A percentile compares a stretch with the other conserved stretches of the same genome.
phyloP scores from a whole-genome alignment of 2,888 invertebrate species.

The Agrochola lychnidis region DNA sequence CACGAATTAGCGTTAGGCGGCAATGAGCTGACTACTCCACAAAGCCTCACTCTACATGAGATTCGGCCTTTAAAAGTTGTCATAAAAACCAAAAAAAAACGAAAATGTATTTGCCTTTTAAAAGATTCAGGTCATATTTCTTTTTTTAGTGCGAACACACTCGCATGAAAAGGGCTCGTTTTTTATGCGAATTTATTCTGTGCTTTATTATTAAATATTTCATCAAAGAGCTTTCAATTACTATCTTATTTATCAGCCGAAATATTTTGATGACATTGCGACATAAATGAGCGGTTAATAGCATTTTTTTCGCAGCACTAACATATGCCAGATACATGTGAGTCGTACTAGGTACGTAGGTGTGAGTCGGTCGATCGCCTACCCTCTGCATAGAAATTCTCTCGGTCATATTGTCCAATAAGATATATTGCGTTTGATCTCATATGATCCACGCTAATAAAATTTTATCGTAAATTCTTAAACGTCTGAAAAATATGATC shows the following conservation, averaged over 20 bases:
- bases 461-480: conserved; percentile 31
- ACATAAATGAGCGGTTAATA: conserved; percentile 2
- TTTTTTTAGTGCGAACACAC: not conserved
- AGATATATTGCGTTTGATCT: conserved; percentile 32
- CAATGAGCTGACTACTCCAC: not conserved
- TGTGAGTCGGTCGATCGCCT: conserved; percentile 36
- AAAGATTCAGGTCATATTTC: conserved; percentile 19
- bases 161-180: conserved; percentile 3
- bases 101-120: conserved; percentile 26
- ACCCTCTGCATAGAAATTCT: conserved; percentile 41
- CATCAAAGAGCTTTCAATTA: conserved; percentile 9
- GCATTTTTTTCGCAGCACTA: not conserved
- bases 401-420: conserved; percentile 32
- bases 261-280: conserved; percentile 6
- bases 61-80: conserved; percentile 27
- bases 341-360: not conserved
- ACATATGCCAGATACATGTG: not conserved
- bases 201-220: conserved; percentile 12
- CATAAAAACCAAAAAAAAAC: conserved; percentile 23
- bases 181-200: not conserved
- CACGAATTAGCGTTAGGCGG: conserved; percentile 22
- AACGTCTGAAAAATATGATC: not conserved
- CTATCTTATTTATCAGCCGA: not conserved
- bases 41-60: not conserved
- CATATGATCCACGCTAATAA: conserved; percentile 26